A percentile compares a stretch with the other conserved stretches of the same genome.
Conservation (phyloP, 2,113 vertebrate genomes). For the Panthera uncia region DNA sequence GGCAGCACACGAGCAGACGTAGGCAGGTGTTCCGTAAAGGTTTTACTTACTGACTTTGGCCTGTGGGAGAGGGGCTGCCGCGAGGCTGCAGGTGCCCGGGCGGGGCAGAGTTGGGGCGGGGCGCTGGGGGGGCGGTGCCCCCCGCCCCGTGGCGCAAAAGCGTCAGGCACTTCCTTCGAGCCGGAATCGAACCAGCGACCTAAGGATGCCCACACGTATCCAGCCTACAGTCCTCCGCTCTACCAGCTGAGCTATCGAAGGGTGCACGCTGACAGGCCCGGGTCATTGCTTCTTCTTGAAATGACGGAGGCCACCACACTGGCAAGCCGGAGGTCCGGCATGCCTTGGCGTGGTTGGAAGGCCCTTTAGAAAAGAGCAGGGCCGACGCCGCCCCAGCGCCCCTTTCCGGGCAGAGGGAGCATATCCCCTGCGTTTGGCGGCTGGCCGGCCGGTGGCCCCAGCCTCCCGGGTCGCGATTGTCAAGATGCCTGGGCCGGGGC, state of each 20-base stretch:
- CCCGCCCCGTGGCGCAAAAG: not conserved
- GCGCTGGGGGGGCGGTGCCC: not conserved
- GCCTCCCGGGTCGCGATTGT: not conserved
- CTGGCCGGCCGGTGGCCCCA: not conserved
- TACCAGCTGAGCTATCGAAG: constrained; percentile 91
- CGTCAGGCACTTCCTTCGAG: constrained; percentile 81
- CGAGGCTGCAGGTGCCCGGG: not conserved
- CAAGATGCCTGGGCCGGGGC: not conserved
- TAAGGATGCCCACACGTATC: constrained; percentile 82
- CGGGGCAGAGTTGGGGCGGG: not conserved
- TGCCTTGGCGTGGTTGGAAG: not conserved
- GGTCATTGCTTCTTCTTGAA: not conserved
- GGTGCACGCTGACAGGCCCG: not conserved
- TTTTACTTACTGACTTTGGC: not conserved
- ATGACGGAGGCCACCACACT: not conserved
- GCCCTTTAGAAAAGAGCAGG: not conserved
- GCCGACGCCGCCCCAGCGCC: not conserved
- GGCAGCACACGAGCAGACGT: not conserved
- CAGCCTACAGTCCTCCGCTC: constrained; percentile 90
- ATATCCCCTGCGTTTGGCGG: not conserved
- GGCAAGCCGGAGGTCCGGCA: not conserved
- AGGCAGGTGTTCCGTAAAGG: not conserved
- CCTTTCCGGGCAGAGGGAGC: not conserved
- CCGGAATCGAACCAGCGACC: constrained; percentile 91
- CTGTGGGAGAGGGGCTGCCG: not conserved